Percentiles rank a stretch among this genome's conserved stretches.
phyloP scores from a whole-genome alignment of 2,888 invertebrate species.

The Caenorhabditis sulstoni region DNA sequence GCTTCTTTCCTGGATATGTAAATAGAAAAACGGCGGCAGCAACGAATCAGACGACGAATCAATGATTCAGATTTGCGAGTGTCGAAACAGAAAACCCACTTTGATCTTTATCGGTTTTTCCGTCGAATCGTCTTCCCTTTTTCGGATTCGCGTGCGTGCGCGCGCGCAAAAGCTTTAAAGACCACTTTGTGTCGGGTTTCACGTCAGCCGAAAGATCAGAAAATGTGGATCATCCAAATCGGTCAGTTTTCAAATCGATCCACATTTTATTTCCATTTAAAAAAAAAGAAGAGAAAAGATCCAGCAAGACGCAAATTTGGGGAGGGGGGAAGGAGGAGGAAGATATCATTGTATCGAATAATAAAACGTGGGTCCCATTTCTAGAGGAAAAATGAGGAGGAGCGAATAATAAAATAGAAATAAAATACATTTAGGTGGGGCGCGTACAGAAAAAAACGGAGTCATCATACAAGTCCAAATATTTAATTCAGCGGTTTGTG shows the following conservation, averaged over 20 bases:
- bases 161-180: background rate
- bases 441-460: background rate
- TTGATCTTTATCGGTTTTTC: slow-evolving; percentile 15
- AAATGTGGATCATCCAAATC: too few relatives aligned
- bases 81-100: background rate
- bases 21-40: background rate
- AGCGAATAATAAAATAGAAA: background rate
- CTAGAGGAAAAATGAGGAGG: background rate
- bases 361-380: background rate
- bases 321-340: background rate
- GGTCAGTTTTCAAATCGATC: slow-evolving; percentile 34
- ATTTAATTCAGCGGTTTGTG: too few relatives aligned
- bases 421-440: background rate
- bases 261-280: slow-evolving; percentile 32
- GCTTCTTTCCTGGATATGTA: background rate
- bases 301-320: slow-evolving; percentile 6
- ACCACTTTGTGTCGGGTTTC: background rate
- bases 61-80: background rate
- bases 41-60: background rate
- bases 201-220: background rate
- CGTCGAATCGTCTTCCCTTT: background rate
- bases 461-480: background rate
- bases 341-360: slow-evolving; percentile 21
- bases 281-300: slow-evolving; percentile 4
- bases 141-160: background rate